A percentile compares a stretch with the other conserved stretches of the same genome.
Conservation (phyloP, 92 coral and sea anemone genomes). For the Desmophyllum pertusum region DNA sequence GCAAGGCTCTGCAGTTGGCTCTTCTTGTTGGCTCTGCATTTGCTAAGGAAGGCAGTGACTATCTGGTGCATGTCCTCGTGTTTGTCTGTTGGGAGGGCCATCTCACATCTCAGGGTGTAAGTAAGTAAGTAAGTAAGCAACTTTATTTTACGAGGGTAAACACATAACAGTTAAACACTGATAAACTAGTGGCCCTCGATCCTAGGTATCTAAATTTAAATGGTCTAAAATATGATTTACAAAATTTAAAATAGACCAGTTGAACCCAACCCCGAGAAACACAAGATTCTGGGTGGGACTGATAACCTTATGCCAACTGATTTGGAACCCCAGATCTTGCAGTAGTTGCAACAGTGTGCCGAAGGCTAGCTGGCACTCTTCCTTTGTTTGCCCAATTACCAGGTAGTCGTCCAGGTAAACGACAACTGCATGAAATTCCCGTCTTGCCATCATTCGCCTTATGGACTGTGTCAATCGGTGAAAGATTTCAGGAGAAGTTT, state of each 20-base stretch:
- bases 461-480: not conserved
- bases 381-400: constrained; percentile 11
- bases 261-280: constrained; percentile 44
- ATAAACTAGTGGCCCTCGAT: no score
- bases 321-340: constrained; percentile 9
- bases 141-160: no score
- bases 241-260: no score
- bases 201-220: no score
- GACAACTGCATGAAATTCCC: constrained; percentile 16
- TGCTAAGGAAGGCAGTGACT: constrained; percentile 1
- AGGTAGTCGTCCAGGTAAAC: constrained; percentile 50
- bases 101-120: constrained; percentile 23
- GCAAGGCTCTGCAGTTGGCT: constrained; percentile 36
- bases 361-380: constrained; percentile 36
- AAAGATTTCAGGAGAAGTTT: no score
- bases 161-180: no score
- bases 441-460: constrained; percentile 34
- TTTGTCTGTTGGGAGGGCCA: constrained; percentile 41
- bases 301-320: constrained; percentile 48
- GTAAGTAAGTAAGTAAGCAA: no score
- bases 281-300: constrained; percentile 40
- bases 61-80: constrained; percentile 21
- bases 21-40: not conserved
- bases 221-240: no score
- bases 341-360: constrained; percentile 10